phyloP scores from a whole-genome alignment of 2,888 invertebrate species.

The Drosophila barbarae region DNA sequence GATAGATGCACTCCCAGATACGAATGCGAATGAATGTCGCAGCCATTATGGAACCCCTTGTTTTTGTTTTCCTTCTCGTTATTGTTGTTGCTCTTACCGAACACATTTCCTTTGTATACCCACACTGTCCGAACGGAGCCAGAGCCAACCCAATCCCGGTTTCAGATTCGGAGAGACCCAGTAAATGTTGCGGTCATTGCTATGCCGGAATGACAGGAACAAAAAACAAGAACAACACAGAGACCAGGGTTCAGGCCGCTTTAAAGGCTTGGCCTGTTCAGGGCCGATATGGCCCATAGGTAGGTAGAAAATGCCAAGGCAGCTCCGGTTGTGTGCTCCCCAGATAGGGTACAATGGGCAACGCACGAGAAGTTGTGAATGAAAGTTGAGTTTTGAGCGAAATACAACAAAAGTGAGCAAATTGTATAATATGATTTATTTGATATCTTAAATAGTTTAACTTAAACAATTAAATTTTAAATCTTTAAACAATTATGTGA shows the following conservation, averaged over 20 bases:
- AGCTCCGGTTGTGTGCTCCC: constrained; percentile 19
- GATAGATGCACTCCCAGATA: constrained; percentile 53
- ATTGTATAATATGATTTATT: too few species aligned
- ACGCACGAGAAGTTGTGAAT: background rate
- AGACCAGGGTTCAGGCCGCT: constrained; percentile 61
- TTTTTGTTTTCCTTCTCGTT: constrained; percentile 18
- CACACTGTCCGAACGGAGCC: constrained; percentile 52
- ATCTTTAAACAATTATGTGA: too few species aligned
- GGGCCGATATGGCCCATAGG: constrained; percentile 29
- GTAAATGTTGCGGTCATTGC: constrained; percentile 71
- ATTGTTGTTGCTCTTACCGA: constrained; percentile 31
- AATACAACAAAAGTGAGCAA: too few species aligned
- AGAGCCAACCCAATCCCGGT: constrained; percentile 37
- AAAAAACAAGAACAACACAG: constrained; percentile 20
- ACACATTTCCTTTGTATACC: constrained; percentile 60
- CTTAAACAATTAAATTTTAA: too few species aligned
- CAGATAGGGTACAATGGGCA: constrained; percentile 20
- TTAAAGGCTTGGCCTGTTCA: constrained; percentile 65
- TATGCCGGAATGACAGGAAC: constrained; percentile 68
- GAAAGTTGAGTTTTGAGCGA: too few species aligned
- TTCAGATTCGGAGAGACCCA: constrained; percentile 23
- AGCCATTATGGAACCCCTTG: constrained; percentile 67
- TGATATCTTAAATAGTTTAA: too few species aligned
- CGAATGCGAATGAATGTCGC: constrained; percentile 73
- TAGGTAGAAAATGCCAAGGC: constrained; percentile 57